Conservation (phyloP, 2,113 vertebrate genomes). For the Grantiella picta region DNA sequence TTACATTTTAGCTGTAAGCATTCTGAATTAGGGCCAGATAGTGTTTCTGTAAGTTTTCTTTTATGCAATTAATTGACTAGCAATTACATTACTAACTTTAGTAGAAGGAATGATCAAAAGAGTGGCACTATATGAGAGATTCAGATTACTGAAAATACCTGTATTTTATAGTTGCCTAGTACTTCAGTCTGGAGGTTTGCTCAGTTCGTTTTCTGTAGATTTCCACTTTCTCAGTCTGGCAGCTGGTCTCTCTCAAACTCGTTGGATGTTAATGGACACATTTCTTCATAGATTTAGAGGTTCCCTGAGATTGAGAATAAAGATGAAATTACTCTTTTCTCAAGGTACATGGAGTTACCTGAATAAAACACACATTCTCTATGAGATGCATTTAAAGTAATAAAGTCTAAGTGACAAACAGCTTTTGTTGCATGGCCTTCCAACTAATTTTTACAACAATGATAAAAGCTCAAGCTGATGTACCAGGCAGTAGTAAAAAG, state of each 20-base stretch:
- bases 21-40: background rate
- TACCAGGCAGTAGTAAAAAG: background rate
- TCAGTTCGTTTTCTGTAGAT: background rate
- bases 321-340: background rate
- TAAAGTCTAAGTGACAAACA: background rate
- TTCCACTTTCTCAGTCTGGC: background rate
- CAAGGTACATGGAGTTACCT: background rate
- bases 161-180: background rate
- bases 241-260: background rate
- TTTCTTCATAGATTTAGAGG: background rate
- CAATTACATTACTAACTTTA: background rate
- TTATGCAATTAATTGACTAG: background rate
- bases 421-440: background rate
- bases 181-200: background rate
- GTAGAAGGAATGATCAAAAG: background rate
- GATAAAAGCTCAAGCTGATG: background rate
- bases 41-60: background rate
- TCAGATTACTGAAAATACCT: background rate
- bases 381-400: background rate
- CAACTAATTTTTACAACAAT: background rate
- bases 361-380: background rate
- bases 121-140: background rate
- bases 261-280: background rate
- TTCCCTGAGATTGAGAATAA: background rate
- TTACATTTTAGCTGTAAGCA: background rate